These are phyloP conservation scores for Artemia sinica DNA, from an alignment of 2,888 invertebrate species.

Conservation along the genomic window DNA sequence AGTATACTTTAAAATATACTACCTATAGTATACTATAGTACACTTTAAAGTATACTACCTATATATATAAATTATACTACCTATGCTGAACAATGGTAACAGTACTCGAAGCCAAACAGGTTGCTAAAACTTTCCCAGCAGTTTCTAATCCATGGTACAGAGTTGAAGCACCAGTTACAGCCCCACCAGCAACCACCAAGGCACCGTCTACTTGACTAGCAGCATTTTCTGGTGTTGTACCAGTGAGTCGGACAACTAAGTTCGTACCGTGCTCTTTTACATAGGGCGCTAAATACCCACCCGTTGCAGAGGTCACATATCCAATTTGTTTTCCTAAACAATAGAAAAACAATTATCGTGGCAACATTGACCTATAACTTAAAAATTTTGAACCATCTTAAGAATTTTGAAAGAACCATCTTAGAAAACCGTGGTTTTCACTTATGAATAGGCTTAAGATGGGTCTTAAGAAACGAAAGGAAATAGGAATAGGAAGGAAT, in stretches of 20 bases:
- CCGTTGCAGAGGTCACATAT: conserved; percentile 46
- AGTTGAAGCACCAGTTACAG: conserved; percentile 49
- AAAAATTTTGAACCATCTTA: no score
- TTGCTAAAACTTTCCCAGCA: conserved; percentile 43
- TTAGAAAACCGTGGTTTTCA: no score
- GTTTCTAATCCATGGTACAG: conserved; percentile 51
- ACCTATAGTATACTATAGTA: no score
- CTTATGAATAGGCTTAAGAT: no score
- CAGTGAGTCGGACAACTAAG: conserved; percentile 39
- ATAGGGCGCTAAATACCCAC: conserved; percentile 48
- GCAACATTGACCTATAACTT: no score
- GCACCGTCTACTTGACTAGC: conserved; percentile 41
- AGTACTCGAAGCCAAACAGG: conserved; percentile 42
- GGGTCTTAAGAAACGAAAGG: no score
- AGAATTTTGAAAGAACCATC: no score
- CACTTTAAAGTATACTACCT: no score
- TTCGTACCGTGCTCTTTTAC: conserved; percentile 45
- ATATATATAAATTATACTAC: no score
- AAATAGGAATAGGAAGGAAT: no score
- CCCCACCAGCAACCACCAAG: conserved; percentile 49
- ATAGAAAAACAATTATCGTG: not conserved
- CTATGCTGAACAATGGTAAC: conserved; percentile 53
- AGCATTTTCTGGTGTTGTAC: conserved; percentile 38
- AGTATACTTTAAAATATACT: no score
- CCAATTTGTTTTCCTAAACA: conserved; percentile 40